These are phyloP conservation scores for Buathra laborator DNA, from an alignment of 2,888 invertebrate species.

Conservation along the genomic window DNA sequence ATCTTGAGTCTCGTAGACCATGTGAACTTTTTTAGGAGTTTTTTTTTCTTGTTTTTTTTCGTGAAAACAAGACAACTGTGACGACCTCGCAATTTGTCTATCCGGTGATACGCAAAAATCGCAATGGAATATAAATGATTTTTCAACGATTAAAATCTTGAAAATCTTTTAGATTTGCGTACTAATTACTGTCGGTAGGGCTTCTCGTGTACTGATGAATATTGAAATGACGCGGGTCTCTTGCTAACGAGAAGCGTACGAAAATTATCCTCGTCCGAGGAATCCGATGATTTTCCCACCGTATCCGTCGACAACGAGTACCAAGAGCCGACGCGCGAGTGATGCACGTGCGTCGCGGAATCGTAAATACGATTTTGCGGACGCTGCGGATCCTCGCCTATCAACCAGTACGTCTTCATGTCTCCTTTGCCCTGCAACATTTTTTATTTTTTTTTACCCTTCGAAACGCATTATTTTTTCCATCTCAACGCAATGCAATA, in stretches of 20 bases:
- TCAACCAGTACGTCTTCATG: conserved; percentile 91
- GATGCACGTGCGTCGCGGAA: conserved; percentile 85
- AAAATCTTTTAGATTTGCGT: background rate
- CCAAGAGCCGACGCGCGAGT: conserved; percentile 68
- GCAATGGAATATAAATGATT: background rate
- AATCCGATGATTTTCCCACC: conserved; percentile 86
- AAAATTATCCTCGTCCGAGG: conserved; percentile 84
- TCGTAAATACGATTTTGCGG: conserved; percentile 84
- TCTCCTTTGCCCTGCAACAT: conserved; percentile 90
- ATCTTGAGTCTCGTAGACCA: conserved; percentile 23
- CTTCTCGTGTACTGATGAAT: background rate
- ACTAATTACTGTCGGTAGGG: conserved; percentile 40
- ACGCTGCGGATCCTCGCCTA: conserved; percentile 87
- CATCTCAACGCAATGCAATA: too few species aligned
- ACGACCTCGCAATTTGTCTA: conserved; percentile 37
- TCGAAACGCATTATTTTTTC: conserved; percentile 43
- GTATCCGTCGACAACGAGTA: conserved; percentile 71
- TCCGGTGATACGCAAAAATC: background rate
- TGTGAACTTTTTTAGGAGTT: conserved; percentile 31
- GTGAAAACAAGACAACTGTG: background rate
- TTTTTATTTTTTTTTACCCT: too few species aligned
- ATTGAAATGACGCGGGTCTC: conserved; percentile 57
- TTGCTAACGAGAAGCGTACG: conserved; percentile 76
- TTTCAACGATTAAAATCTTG: background rate
- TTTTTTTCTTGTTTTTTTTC: conserved; percentile 18